Evolutionary conservation across 2,797 vertebrate genomes (phyloP).

Genomic region (Argya squamiceps): DNA sequence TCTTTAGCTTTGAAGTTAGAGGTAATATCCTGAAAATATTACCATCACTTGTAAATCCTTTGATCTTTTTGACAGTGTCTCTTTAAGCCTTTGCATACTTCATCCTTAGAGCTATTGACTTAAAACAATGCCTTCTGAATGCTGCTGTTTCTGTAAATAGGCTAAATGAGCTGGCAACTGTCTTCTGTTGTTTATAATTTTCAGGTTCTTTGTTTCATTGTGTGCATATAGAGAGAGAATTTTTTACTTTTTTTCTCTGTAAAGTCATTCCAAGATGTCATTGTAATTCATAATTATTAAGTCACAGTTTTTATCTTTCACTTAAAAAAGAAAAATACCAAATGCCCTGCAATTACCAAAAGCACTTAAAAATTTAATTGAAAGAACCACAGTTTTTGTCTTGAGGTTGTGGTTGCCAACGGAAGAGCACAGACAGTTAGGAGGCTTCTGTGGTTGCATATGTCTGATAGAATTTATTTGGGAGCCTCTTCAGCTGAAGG

Average conservation of each 20-base stretch:
- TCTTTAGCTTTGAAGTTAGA: slow-evolving; percentile 28
- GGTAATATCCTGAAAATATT: slow-evolving; percentile 30
- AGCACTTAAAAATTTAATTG: background rate
- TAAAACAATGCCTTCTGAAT: slow-evolving; percentile 12
- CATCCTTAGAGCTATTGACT: slow-evolving; percentile 36
- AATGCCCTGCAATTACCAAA: background rate
- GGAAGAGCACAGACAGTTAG: background rate
- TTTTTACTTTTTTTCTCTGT: background rate
- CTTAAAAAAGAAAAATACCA: background rate
- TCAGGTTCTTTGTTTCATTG: background rate
- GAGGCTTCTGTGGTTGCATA: background rate
- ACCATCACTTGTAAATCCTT: background rate
- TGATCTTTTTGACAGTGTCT: slow-evolving; percentile 41
- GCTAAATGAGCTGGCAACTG: slow-evolving; percentile 43
- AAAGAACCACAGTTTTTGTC: background rate
- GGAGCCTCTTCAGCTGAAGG: slow-evolving; percentile 18
- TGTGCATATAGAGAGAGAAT: background rate
- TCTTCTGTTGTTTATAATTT: background rate
- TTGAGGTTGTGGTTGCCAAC: background rate
- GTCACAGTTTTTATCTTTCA: background rate
- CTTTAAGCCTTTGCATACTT: slow-evolving; percentile 37
- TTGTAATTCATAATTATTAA: background rate
- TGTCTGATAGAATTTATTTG: slow-evolving; percentile 31
- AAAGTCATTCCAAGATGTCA: background rate
- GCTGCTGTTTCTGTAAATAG: slow-evolving; percentile 42